Conservation (phyloP, 2,113 vertebrate genomes). For the Scomber japonicus region DNA sequence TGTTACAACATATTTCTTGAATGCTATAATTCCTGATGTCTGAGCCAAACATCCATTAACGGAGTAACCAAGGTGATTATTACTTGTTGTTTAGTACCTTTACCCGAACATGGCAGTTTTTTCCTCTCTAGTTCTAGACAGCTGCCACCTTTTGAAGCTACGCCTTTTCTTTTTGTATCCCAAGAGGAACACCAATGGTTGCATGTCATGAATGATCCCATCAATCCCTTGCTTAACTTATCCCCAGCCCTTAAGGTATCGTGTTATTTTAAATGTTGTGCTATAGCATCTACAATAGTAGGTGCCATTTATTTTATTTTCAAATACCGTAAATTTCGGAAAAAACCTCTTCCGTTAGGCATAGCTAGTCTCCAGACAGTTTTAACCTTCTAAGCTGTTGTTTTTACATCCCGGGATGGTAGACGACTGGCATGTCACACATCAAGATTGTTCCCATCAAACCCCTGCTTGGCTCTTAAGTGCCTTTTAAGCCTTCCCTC, state of each 20-base stretch:
- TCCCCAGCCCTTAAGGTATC: not conserved
- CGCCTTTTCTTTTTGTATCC: conserved; percentile 10
- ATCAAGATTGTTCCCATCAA: conserved; percentile 38
- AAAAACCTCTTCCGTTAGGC: not conserved
- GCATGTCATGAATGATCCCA: conserved; percentile 16
- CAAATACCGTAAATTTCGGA: not conserved
- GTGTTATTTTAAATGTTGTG: conserved; percentile 3
- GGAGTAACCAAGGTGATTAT: too few relatives aligned
- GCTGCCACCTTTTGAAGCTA: not conserved
- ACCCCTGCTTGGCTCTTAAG: conserved; percentile 46
- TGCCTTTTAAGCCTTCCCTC: conserved; percentile 61
- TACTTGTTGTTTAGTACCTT: too few relatives aligned
- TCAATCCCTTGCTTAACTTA: conserved; percentile 13
- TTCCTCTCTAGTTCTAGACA: not conserved
- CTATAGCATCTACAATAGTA: not conserved
- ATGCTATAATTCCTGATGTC: not conserved
- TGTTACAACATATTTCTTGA: not conserved
- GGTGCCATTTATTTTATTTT: not conserved
- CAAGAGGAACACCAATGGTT: not conserved
- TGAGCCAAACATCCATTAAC: not conserved
- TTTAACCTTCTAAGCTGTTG: conserved; percentile 59
- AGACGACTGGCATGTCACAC: conserved; percentile 34
- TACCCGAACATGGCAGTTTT: too few relatives aligned
- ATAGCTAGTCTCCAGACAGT: conserved; percentile 3
- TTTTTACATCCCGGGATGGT: conserved; percentile 50